Conservation (phyloP, 2,888 invertebrate genomes). For the Dicranocentrus wangi region DNA sequence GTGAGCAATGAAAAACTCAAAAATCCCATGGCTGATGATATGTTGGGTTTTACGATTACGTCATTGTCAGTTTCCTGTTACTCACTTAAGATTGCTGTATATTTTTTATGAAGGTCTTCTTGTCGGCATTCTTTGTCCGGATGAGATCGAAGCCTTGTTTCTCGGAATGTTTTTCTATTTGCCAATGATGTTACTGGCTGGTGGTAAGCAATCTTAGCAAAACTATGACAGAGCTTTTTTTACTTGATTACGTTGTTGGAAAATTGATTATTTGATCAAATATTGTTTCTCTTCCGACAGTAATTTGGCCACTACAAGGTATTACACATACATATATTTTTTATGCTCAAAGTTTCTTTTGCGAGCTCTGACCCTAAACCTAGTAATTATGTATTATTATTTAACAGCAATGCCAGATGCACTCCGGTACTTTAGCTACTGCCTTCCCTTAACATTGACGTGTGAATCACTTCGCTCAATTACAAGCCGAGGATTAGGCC, state of each 20-base stretch:
- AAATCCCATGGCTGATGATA: neutral
- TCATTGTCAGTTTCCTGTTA: too few species aligned
- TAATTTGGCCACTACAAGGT: slow-evolving; percentile 53
- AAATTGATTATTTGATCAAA: too few species aligned
- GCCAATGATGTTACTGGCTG: slow-evolving; percentile 57
- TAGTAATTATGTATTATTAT: too few species aligned
- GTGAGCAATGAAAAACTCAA: neutral
- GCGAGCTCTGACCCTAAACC: too few species aligned
- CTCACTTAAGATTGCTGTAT: too few species aligned
- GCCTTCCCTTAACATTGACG: slow-evolving; percentile 49
- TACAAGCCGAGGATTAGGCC: slow-evolving; percentile 46
- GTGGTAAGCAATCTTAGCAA: neutral
- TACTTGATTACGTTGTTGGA: too few species aligned
- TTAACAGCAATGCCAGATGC: slow-evolving; percentile 44
- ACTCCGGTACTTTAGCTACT: slow-evolving; percentile 49
- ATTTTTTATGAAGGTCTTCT: slow-evolving; percentile 57
- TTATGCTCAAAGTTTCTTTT: too few species aligned
- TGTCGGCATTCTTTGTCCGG: slow-evolving; percentile 48
- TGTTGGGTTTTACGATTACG: neutral
- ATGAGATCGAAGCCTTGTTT: slow-evolving; percentile 58
- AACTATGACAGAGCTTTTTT: too few species aligned
- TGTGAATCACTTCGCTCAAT: slow-evolving; percentile 54
- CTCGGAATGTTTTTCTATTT: slow-evolving; percentile 58
- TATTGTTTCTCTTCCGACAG: neutral
- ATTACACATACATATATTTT: too few species aligned